A percentile compares a stretch with the other conserved stretches of the same genome.
phyloP scores from a whole-genome alignment of 2,797 vertebrate species.

The Phoebastria nigripes region DNA sequence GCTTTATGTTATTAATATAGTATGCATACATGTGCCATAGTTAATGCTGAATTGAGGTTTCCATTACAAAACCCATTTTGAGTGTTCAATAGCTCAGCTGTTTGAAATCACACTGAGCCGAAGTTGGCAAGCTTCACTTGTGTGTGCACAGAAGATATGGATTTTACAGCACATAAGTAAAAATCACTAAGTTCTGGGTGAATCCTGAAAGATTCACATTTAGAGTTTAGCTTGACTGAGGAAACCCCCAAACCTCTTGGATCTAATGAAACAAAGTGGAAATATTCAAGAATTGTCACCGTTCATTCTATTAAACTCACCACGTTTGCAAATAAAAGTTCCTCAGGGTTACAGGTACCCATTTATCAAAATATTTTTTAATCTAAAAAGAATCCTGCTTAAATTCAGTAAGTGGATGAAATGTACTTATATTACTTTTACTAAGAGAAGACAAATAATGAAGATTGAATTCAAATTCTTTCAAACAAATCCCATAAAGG shows the following conservation, averaged over 20 bases:
- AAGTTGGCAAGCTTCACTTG: neutral
- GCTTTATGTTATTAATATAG: neutral
- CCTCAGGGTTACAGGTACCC: accelerated
- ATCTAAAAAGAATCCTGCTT: neutral
- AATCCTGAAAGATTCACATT: neutral
- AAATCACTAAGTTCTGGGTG: neutral
- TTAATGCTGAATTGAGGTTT: constrained; percentile 23
- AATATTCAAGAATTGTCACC: neutral
- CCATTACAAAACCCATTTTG: constrained; percentile 24
- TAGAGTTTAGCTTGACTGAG: neutral
- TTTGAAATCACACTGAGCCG: constrained; percentile 32
- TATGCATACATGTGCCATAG: neutral
- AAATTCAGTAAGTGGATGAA: neutral
- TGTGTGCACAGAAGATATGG: neutral
- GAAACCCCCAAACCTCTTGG: neutral
- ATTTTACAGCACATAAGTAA: neutral
- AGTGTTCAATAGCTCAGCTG: constrained; percentile 28
- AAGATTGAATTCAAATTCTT: neutral
- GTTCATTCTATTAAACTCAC: neutral
- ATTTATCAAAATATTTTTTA: neutral
- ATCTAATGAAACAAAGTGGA: neutral
- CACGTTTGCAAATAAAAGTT: neutral
- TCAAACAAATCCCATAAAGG: neutral
- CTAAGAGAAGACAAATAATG: neutral
- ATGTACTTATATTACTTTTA: neutral